phyloP scores from a whole-genome alignment of 2,113 vertebrate species.

The Notarius quadriscutis region DNA sequence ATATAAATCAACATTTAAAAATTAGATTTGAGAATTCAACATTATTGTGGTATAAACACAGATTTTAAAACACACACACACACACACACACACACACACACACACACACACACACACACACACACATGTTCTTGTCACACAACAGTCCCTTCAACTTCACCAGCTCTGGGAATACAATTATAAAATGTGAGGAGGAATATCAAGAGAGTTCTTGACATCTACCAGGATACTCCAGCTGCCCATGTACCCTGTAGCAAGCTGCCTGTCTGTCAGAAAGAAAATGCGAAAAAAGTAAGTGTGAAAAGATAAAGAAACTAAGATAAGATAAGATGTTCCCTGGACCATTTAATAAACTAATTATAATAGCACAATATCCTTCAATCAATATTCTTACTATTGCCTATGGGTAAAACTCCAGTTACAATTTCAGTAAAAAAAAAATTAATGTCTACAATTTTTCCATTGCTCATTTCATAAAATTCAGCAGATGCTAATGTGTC shows the following conservation, averaged over 20 bases:
- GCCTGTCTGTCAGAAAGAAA: background rate
- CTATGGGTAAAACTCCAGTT: background rate
- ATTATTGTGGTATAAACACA: background rate
- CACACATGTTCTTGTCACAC: background rate
- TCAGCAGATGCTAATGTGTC: conserved; percentile 54
- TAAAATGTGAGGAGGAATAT: background rate
- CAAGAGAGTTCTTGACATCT: background rate
- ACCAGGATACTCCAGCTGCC: background rate
- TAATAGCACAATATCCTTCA: background rate
- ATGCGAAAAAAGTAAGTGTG: background rate
- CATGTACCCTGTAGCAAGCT: background rate
- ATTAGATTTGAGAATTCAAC: background rate
- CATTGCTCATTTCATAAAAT: conserved; percentile 55
- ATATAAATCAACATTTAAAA: background rate
- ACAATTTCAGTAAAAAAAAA: no score
- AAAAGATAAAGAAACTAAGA: conserved; percentile 12
- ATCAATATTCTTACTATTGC: background rate
- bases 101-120: background rate
- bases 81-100: no score
- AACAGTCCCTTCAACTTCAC: background rate
- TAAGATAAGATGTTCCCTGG: background rate
- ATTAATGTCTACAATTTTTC: background rate
- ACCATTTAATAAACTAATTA: background rate
- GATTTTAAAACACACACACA: background rate
- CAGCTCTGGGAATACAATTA: background rate